These are phyloP conservation scores for Hippocampus mohnikei DNA, from an alignment of 2,113 vertebrate genomes.

Conservation along the genomic window DNA sequence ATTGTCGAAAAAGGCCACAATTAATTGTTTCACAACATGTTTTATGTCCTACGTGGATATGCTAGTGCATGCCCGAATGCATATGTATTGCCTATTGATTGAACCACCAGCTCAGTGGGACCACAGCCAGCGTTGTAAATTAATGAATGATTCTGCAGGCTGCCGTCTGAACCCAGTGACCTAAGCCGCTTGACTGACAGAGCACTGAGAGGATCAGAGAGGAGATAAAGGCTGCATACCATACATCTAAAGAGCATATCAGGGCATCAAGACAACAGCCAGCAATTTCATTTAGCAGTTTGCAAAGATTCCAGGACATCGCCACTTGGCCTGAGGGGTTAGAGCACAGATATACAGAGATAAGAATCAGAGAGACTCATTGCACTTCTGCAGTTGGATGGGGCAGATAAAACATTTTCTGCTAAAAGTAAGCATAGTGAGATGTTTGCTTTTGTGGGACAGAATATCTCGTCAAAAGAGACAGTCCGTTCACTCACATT, in stretches of 20 bases:
- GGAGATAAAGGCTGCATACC: conserved; percentile 24
- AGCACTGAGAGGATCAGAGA: conserved; percentile 34
- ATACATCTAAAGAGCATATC: conserved; percentile 24
- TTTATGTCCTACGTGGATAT: neutral
- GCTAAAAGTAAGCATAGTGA: conserved; percentile 26
- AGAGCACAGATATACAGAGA: conserved; percentile 25
- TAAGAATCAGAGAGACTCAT: conserved; percentile 24
- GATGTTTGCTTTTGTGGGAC: conserved; percentile 20
- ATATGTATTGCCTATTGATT: conserved; percentile 29
- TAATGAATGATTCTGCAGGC: conserved; percentile 43
- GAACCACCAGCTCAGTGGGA: conserved; percentile 16
- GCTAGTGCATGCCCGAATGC: neutral
- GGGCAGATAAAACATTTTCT: conserved; percentile 24
- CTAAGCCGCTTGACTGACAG: conserved; percentile 37
- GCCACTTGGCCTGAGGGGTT: neutral
- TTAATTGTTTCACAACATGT: too few relatives aligned
- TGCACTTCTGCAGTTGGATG: conserved; percentile 13
- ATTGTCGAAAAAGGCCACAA: too few relatives aligned
- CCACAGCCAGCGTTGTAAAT: conserved; percentile 22
- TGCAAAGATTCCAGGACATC: conserved; percentile 13
- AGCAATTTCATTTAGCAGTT: conserved; percentile 42
- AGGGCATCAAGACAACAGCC: conserved; percentile 33
- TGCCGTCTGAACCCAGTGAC: conserved; percentile 46
- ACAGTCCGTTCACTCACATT: neutral
- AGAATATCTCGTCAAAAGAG: neutral